phyloP scores from a whole-genome alignment of 2,113 vertebrate species.

The Rhynchomys soricoides region DNA sequence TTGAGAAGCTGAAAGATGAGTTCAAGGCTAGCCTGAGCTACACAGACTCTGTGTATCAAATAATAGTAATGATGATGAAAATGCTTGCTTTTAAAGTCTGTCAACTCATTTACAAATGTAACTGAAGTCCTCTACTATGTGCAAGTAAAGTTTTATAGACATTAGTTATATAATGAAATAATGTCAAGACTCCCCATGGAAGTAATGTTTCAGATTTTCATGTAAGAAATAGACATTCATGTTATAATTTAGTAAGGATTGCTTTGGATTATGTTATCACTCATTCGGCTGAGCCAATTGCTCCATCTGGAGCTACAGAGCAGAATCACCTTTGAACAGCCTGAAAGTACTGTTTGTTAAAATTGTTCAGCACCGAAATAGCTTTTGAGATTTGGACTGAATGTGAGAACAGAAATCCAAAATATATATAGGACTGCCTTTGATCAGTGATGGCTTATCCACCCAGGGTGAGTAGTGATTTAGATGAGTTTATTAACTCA shows the following conservation, averaged over 20 bases:
- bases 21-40: not conserved
- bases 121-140: not conserved
- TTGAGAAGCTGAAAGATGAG: not conserved
- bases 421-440: constrained; percentile 31
- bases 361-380: constrained; percentile 15
- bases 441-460: not conserved
- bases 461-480: not conserved
- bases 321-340: not conserved
- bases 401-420: constrained; percentile 31
- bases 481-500: not conserved
- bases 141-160: not conserved
- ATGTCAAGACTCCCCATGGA: not conserved
- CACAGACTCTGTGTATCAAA: not conserved
- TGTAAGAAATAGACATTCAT: not conserved
- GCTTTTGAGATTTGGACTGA: constrained; percentile 20
- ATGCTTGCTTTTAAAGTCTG: not conserved
- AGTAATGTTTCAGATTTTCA: not conserved
- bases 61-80: not conserved
- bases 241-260: not conserved
- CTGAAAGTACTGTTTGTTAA: constrained; percentile 40
- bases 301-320: constrained; percentile 44
- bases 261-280: not conserved
- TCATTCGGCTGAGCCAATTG: not conserved
- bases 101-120: not conserved
- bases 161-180: not conserved